phyloP scores from a whole-genome alignment of 2,113 vertebrate genomes.

The Smithornis capensis region DNA sequence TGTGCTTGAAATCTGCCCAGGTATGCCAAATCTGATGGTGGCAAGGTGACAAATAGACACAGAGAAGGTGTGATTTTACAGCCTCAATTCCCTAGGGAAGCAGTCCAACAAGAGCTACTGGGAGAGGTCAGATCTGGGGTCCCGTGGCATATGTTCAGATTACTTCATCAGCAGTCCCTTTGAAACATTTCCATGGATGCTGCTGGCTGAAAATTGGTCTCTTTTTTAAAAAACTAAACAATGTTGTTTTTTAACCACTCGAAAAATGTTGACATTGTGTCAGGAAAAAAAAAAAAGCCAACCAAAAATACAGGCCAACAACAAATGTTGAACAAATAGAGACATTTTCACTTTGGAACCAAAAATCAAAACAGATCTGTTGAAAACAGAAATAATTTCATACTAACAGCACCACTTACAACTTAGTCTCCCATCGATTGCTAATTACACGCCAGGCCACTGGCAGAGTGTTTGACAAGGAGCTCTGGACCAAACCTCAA shows the following conservation, averaged over 20 bases:
- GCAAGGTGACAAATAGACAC: background rate
- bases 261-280: constrained; percentile 11
- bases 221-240: background rate
- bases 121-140: constrained; percentile 4
- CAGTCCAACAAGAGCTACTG: background rate
- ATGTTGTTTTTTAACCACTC: background rate
- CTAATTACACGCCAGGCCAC: background rate
- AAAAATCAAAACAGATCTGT: constrained; percentile 50
- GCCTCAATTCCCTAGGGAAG: background rate
- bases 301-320: constrained; percentile 6
- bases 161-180: background rate
- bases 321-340: constrained; percentile 35
- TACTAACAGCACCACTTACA: background rate
- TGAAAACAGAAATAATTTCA: constrained; percentile 42
- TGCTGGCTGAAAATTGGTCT: constrained; percentile 13
- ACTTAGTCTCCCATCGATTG: background rate
- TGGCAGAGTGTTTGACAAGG: background rate
- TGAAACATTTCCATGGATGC: constrained; percentile 27
- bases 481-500: background rate
- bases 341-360: constrained; percentile 22
- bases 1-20: constrained; percentile 16
- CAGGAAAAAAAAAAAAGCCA: background rate
- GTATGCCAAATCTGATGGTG: background rate
- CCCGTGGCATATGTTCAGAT: constrained; percentile 26
- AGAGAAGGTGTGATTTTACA: constrained; percentile 28